Percentiles rank a stretch among this genome's conserved stretches.
These are phyloP conservation scores for Cantharis rustica DNA, from an alignment of 2,888 invertebrate genomes.

Conservation along the genomic window DNA sequence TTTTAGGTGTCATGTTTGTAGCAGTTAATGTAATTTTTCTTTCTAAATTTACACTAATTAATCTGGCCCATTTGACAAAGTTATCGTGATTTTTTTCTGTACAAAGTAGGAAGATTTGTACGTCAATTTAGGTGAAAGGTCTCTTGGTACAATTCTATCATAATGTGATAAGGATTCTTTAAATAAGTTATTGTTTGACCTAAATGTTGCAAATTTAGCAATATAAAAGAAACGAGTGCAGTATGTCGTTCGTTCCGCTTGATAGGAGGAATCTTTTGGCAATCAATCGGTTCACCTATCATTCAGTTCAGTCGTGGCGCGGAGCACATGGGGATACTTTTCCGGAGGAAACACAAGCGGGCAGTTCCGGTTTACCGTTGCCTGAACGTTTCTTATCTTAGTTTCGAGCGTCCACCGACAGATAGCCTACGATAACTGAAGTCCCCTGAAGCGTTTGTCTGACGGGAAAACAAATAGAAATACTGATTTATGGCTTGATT, in stretches of 20 bases:
- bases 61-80: not conserved
- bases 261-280: slow-evolving; percentile 34
- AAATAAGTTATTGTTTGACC: slow-evolving; percentile 7
- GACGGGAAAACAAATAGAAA: slow-evolving; percentile 41
- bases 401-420: slow-evolving; percentile 44
- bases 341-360: slow-evolving; percentile 46
- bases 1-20: not conserved
- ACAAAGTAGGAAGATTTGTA: not conserved
- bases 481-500: slow-evolving; percentile 46
- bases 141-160: not conserved
- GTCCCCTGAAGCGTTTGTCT: slow-evolving; percentile 30
- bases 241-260: not conserved
- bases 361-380: slow-evolving; percentile 46
- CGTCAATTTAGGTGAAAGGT: slow-evolving; percentile 13
- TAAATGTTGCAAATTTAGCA: not conserved
- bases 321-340: slow-evolving; percentile 33
- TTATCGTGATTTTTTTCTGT: not conserved
- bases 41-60: not conserved
- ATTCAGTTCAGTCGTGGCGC: slow-evolving; percentile 14
- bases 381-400: slow-evolving; percentile 42
- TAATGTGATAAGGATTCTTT: not conserved
- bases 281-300: slow-evolving; percentile 39
- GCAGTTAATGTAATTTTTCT: not conserved
- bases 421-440: slow-evolving; percentile 44
- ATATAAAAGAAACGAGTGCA: not conserved